Base-by-base conservation (phyloP, 1,140 invertebrate genomes). In the Megathymus violae region DNA sequence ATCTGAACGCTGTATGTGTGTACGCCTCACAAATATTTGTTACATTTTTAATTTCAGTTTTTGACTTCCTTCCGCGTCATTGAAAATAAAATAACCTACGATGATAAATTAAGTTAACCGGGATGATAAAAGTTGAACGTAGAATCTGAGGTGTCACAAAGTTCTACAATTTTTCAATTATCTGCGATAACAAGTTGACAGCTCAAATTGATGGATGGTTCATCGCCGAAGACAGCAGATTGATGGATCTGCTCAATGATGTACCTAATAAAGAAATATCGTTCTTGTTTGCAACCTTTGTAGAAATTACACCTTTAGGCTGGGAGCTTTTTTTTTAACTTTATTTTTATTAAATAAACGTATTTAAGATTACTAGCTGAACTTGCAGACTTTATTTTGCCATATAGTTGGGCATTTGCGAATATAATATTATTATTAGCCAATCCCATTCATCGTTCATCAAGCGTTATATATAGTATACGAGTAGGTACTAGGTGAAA, bases 121-220 rank as follows among this genome's bases (percentile, higher is more conserved):
- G 11, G 17, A 13, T 48, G 31, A 14, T 47, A 43, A 43, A 44
- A 44, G 7, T 44, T 44, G 16, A 19, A 7, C 3, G 16, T 4
- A 19, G 9, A 44, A 19, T 19, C 17, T 44, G 14, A 44, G 43
- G 16, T 44, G 43, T 44, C 17, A 10, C 9, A 44, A 44, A 44
- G 43, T 44, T 44, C 4, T 31, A 31, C 27, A 50, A n/a, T 47
- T 31, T 47, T 47, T 47, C 22, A 47, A 47, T 47, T 27, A 47
- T 47, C 22, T 27, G 46, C 11, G 25, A 50, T 50, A 34, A 34
- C 47, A 31, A 50, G 47, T 50, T 50, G 16, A n/a, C 44, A 27
- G 31, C 47, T 50, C 47, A 17, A 50, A 50, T 50, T 50, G 47
- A 50, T 44, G 6, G 43, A 44, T 44, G 16, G 43, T 22, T 43